Evolutionary conservation across 2,797 vertebrate genomes (phyloP).

Genomic region (Rousettus madagascariensis): DNA sequence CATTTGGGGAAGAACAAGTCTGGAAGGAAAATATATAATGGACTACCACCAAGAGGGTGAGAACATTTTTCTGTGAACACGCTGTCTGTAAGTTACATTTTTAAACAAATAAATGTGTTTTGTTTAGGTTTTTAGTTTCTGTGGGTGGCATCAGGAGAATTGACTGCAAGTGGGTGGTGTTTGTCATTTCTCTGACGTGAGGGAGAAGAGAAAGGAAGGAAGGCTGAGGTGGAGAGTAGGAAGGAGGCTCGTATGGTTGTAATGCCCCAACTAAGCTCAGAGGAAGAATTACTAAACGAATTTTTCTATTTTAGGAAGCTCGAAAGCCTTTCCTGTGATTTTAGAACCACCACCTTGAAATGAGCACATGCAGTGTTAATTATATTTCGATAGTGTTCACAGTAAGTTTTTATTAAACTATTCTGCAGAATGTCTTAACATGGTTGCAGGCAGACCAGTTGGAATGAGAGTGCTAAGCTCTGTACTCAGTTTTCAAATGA

Average conservation of each 20-base stretch:
- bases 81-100: conserved; percentile 16
- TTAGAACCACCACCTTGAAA: conserved; percentile 4
- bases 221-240: background rate
- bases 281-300: background rate
- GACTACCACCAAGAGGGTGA: conserved; percentile 48
- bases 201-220: background rate
- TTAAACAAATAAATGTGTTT: conserved; percentile 49
- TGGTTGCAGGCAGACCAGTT: background rate
- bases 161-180: background rate
- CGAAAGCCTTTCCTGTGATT: background rate
- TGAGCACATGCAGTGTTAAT: background rate
- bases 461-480: background rate
- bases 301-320: background rate
- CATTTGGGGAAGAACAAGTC: conserved; percentile 17
- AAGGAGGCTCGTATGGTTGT: background rate
- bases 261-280: background rate
- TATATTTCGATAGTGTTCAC: background rate
- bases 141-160: conserved; percentile 39
- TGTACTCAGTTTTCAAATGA: background rate
- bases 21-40: conserved; percentile 23
- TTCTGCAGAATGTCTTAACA: background rate
- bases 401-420: background rate
- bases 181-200: background rate
- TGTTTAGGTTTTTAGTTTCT: conserved; percentile 10
- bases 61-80: conserved; percentile 53